These are phyloP conservation scores for Bactericera cockerelli DNA, from an alignment of 1,140 invertebrate species.

Conservation along the genomic window DNA sequence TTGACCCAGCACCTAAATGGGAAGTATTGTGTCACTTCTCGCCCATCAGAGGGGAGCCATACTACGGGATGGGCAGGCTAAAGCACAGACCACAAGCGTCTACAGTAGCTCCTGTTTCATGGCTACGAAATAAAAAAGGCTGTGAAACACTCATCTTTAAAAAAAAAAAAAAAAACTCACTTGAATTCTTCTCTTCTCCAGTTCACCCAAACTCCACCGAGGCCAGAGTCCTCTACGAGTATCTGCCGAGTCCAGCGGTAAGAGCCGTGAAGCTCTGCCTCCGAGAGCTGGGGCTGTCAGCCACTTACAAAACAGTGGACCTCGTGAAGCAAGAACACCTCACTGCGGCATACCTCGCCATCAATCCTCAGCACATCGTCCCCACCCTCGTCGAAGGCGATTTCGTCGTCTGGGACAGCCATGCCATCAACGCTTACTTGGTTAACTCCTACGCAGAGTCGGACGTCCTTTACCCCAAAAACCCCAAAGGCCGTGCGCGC, in stretches of 20 bases:
- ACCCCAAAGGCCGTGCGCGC: conserved; percentile 44
- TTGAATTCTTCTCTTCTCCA: not conserved
- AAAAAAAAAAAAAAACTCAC: too few species aligned
- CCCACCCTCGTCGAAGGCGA: conserved; percentile 49
- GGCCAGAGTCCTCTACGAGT: conserved; percentile 20
- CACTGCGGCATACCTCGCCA: conserved; percentile 6
- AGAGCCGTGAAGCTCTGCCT: conserved; percentile 19
- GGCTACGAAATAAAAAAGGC: too few species aligned
- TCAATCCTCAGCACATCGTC: conserved; percentile 31
- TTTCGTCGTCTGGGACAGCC: too few species aligned
- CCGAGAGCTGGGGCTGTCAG: not conserved
- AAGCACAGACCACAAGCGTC: too few species aligned
- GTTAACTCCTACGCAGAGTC: conserved; percentile 50
- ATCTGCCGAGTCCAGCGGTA: conserved; percentile 19
- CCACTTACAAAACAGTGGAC: not conserved
- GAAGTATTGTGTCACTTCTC: too few species aligned
- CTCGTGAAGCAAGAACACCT: not conserved
- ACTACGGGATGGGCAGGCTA: too few species aligned
- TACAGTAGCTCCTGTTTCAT: too few species aligned
- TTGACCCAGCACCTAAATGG: too few species aligned
- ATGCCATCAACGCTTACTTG: conserved; percentile 49
- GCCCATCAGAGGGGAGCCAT: too few species aligned
- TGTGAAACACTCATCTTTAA: too few species aligned
- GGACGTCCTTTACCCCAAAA: conserved; percentile 38
- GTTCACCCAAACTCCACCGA: not conserved